phyloP scores from a whole-genome alignment of 2,113 vertebrate genomes.

The Porphyrio hochstetteri region DNA sequence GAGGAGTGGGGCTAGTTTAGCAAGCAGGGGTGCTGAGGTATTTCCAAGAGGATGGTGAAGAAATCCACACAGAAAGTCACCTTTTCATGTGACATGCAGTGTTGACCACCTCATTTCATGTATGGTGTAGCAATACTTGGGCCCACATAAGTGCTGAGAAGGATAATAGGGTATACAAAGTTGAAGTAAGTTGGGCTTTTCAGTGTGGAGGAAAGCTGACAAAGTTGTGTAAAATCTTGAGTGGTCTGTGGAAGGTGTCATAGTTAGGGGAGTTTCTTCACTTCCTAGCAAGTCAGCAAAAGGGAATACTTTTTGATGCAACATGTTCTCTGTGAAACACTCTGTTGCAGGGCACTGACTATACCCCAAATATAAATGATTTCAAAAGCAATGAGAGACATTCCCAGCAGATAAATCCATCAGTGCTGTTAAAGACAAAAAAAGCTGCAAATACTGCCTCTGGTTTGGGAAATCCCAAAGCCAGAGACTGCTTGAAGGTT shows the following conservation, averaged over 20 bases:
- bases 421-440: neutral
- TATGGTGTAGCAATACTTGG: neutral
- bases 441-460: neutral
- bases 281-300: neutral
- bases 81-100: neutral
- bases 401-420: neutral
- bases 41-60: neutral
- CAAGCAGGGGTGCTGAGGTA: neutral
- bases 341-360: neutral
- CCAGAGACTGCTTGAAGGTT: neutral
- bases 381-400: neutral
- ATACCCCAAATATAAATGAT: neutral
- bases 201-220: neutral
- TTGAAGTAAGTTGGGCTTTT: neutral
- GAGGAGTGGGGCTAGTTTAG: neutral
- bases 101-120: neutral
- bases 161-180: fast-evolving
- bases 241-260: neutral
- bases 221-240: neutral
- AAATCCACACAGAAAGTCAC: neutral
- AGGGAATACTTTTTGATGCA: neutral
- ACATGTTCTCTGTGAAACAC: neutral
- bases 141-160: neutral
- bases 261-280: neutral
- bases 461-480: neutral